A percentile compares a stretch with the other conserved stretches of the same genome.
These are phyloP conservation scores for Channa striata DNA, from an alignment of 2,797 vertebrate genomes.

Conservation along the genomic window DNA sequence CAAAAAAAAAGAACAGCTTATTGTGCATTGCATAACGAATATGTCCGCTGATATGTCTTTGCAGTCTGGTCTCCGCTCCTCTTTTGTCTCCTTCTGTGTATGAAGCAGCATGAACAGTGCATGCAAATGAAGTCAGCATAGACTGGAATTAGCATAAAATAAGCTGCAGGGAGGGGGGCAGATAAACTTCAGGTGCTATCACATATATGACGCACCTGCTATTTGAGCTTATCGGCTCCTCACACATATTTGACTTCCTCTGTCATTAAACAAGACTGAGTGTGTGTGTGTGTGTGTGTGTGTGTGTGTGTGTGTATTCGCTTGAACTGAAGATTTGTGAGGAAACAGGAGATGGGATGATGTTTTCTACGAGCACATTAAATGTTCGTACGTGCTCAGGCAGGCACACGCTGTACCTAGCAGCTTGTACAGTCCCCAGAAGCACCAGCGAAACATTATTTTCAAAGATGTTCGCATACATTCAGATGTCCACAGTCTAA, in stretches of 20 bases:
- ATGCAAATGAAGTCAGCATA: conserved; percentile 10
- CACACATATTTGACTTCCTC: neutral
- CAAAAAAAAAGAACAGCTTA: neutral
- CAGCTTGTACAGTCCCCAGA: too few relatives aligned
- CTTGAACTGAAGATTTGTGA: neutral
- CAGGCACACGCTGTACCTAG: too few relatives aligned
- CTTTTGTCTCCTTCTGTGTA: too few relatives aligned
- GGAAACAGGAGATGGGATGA: neutral
- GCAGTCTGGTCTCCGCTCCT: neutral
- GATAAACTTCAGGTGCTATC: neutral
- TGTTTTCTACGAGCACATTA: neutral
- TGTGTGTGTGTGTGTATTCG: neutral
- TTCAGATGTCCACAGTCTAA: neutral
- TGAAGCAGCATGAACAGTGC: neutral
- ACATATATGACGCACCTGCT: conserved; percentile 1
- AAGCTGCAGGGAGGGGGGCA: neutral
- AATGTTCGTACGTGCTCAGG: neutral
- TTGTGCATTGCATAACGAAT: neutral
- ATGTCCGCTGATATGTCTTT: conserved; percentile 1
- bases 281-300: neutral
- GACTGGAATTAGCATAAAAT: conserved; percentile 18
- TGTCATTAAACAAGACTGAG: neutral
- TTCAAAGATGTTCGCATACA: too few relatives aligned
- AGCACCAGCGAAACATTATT: too few relatives aligned
- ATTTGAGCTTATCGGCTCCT: neutral